Conservation (phyloP, 1,140 invertebrate species). For the Xylocopa sonorina region DNA sequence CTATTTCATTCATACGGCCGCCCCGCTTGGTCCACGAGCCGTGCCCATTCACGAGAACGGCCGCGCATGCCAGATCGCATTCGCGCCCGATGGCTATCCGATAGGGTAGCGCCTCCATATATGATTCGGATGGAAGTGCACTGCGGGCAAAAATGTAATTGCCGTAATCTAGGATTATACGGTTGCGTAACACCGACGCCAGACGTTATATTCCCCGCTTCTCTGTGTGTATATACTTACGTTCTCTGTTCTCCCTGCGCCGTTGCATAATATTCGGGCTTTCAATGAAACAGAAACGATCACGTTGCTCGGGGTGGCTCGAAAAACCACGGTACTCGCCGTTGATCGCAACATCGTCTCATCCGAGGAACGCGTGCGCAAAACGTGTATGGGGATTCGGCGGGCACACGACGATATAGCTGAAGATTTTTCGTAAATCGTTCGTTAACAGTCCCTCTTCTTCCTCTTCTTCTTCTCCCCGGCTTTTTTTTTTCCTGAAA, state of each 20-base stretch:
- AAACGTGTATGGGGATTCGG: neutral
- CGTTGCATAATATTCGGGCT: constrained; percentile 5
- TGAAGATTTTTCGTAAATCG: neutral
- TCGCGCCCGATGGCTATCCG: constrained; percentile 57
- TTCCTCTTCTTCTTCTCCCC: too few relatives aligned
- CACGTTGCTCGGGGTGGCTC: neutral
- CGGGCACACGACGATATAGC: neutral
- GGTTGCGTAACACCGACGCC: constrained; percentile 40
- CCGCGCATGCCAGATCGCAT: constrained; percentile 59
- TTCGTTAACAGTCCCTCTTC: constrained; percentile 3
- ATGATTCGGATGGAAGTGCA: constrained; percentile 46
- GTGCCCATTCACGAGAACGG: constrained; percentile 75
- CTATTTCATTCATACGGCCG: constrained; percentile 79
- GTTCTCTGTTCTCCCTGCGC: neutral
- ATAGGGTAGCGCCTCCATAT: constrained; percentile 56
- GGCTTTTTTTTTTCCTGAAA: too few relatives aligned
- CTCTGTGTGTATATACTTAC: neutral
- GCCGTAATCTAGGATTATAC: constrained; percentile 45
- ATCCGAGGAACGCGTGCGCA: neutral
- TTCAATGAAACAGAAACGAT: neutral
- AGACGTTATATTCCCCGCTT: too few relatives aligned
- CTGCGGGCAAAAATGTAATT: constrained; percentile 44
- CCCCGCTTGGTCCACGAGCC: constrained; percentile 72
- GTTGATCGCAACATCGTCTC: neutral
- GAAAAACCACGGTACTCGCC: neutral